Percentiles rank a stretch among this genome's conserved stretches.
Conservation (phyloP, 2,113 vertebrate genomes). For the Labrus mixtus region DNA sequence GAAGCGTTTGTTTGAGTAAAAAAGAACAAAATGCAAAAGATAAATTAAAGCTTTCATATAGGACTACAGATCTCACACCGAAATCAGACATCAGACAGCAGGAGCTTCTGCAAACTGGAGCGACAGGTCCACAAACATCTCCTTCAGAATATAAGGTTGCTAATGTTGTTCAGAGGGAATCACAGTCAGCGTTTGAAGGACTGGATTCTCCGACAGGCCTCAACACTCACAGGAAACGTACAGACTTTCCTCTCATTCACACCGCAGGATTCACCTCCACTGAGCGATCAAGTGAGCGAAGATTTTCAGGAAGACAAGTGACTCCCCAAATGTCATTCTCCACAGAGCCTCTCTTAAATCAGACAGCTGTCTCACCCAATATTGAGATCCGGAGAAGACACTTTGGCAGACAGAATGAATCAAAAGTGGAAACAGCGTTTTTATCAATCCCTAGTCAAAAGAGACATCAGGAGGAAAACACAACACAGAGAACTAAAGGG, state of each 20-base stretch:
- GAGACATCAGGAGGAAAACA: conserved; percentile 28
- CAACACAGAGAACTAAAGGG: background rate
- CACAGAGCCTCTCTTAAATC: conserved; percentile 9
- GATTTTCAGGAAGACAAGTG: conserved; percentile 9
- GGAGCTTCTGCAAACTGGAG: conserved; percentile 17
- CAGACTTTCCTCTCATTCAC: conserved; percentile 29
- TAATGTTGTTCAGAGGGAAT: conserved; percentile 27
- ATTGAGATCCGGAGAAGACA: conserved; percentile 34
- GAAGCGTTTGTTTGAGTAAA: conserved; percentile 57
- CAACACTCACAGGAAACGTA: conserved; percentile 39
- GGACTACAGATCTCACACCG: conserved; percentile 44
- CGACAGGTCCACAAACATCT: conserved; percentile 26
- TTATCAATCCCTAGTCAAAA: background rate
- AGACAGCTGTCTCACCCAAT: conserved; percentile 1
- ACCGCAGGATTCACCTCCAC: conserved; percentile 12
- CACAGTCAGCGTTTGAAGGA: conserved; percentile 37
- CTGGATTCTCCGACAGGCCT: conserved; percentile 15
- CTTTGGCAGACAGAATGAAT: conserved; percentile 4
- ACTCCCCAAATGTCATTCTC: conserved; percentile 12
- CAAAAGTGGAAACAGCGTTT: conserved; percentile 15
- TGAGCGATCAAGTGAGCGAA: conserved; percentile 18
- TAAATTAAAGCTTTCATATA: conserved; percentile 19
- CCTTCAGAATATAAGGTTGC: conserved; percentile 29
- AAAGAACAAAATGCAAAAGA: conserved; percentile 50
- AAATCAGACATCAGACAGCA: conserved; percentile 40